phyloP scores from a whole-genome alignment of 2,113 vertebrate genomes.

The Pluvianellus socialis region DNA sequence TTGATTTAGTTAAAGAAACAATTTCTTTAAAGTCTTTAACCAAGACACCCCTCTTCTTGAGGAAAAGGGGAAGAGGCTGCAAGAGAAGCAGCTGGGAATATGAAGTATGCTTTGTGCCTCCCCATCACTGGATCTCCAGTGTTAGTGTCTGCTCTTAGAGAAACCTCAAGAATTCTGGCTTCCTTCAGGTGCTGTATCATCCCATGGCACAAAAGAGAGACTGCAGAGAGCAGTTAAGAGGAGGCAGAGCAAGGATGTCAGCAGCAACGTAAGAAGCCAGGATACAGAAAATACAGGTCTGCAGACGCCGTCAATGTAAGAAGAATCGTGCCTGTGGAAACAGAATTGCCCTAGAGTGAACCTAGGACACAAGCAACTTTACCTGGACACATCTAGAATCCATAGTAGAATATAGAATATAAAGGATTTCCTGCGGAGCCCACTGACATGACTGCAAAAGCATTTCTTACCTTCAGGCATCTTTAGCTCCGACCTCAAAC shows the following conservation, averaged over 20 bases:
- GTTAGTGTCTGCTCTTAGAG: background rate
- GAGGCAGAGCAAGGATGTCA: background rate
- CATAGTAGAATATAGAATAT: background rate
- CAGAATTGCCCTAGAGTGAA: background rate
- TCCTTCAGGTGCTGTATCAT: background rate
- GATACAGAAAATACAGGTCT: background rate
- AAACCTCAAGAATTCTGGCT: background rate
- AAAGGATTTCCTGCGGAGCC: background rate
- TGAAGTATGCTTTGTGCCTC: background rate
- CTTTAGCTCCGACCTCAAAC: background rate
- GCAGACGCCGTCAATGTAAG: accelerated
- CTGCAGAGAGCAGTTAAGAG: background rate
- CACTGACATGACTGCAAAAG: background rate
- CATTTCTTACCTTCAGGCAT: background rate
- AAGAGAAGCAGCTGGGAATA: background rate
- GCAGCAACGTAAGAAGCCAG: background rate
- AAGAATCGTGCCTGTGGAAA: background rate
- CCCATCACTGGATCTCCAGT: background rate
- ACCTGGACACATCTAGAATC: background rate
- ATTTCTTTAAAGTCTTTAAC: background rate
- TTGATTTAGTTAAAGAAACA: background rate
- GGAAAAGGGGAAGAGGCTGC: background rate
- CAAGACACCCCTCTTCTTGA: background rate
- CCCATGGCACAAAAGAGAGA: background rate
- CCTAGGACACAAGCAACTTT: background rate